phyloP scores from a whole-genome alignment of 2,797 vertebrate genomes.

The Ptychobarbus kaznakovi region DNA sequence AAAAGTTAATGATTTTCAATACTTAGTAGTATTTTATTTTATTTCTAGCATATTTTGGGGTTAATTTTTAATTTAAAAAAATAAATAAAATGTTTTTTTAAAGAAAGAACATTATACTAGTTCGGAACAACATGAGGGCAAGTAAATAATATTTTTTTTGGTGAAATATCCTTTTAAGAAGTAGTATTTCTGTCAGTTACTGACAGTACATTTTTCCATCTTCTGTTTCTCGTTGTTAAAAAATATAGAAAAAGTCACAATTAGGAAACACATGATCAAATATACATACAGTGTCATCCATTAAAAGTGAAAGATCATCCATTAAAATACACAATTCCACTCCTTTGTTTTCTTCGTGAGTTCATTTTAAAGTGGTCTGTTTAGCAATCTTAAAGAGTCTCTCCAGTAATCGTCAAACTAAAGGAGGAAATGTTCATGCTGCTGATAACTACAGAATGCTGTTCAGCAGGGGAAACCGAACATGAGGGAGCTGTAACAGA shows the following conservation, averaged over 20 bases:
- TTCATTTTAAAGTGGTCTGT: too few species aligned
- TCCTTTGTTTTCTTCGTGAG: not conserved
- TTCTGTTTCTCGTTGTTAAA: not conserved
- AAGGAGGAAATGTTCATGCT: conserved; percentile 28
- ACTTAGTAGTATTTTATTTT: too few species aligned
- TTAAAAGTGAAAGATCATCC: not conserved
- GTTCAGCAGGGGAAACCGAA: conserved; percentile 18
- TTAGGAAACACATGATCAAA: not conserved
- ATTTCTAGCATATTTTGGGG: not conserved
- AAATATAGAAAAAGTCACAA: not conserved
- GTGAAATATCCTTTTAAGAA: not conserved
- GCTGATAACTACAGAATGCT: conserved; percentile 35
- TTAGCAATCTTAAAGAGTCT: not conserved
- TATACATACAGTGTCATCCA: not conserved
- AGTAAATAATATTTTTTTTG: not conserved
- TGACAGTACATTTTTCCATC: not conserved
- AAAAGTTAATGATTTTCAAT: not conserved
- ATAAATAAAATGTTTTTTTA: too few species aligned
- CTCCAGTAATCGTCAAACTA: not conserved
- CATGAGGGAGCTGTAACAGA: not conserved
- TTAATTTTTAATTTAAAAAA: not conserved
- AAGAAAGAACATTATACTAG: not conserved
- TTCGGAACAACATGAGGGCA: not conserved
- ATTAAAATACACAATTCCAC: not conserved
- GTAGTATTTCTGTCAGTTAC: not conserved